Percentiles rank a stretch among this genome's conserved stretches.
Conservation (phyloP, 1,140 invertebrate species). For the Heterodera schachtii region DNA sequence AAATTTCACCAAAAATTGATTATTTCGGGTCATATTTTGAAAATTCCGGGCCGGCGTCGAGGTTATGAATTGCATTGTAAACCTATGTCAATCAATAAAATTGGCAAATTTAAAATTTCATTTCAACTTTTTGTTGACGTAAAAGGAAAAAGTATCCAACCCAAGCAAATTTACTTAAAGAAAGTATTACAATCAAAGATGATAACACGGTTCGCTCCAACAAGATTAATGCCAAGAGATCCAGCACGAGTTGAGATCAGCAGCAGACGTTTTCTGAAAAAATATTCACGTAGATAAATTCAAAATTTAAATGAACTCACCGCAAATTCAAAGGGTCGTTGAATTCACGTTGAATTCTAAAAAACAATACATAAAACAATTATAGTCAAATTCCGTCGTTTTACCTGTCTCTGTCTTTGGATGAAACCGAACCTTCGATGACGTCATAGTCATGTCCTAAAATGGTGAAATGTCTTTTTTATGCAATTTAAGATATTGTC, state of each 20-base stretch:
- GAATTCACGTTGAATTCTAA: slow-evolving; percentile 52
- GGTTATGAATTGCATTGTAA: too few relatives aligned
- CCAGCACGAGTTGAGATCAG: slow-evolving; percentile 93
- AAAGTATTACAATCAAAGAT: slow-evolving; percentile 81
- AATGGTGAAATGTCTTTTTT: background rate
- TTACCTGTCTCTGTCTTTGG: slow-evolving; percentile 12
- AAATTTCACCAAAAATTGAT: too few relatives aligned
- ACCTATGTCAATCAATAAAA: too few relatives aligned
- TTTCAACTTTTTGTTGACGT: too few relatives aligned
- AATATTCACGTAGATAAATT: too few relatives aligned
- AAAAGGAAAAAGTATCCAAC: too few relatives aligned
- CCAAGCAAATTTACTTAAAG: too few relatives aligned
- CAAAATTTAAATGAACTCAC: slow-evolving; percentile 15
- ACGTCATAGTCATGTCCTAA: slow-evolving; percentile 49
- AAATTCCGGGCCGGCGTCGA: too few relatives aligned
- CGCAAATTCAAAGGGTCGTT: slow-evolving; percentile 55
- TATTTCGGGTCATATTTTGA: too few relatives aligned
- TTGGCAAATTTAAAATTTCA: too few relatives aligned
- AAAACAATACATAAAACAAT: background rate
- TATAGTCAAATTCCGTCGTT: slow-evolving; percentile 33
- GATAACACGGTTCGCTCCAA: slow-evolving; percentile 91
- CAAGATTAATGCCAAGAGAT: slow-evolving; percentile 90
- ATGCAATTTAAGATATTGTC: too few relatives aligned
- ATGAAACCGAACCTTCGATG: slow-evolving; percentile 49
- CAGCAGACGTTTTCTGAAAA: slow-evolving; percentile 74